A percentile compares a stretch with the other conserved stretches of the same genome.
Evolutionary conservation across 1,140 invertebrate species (phyloP).

Genomic region (Drosophila tsacasi): DNA sequence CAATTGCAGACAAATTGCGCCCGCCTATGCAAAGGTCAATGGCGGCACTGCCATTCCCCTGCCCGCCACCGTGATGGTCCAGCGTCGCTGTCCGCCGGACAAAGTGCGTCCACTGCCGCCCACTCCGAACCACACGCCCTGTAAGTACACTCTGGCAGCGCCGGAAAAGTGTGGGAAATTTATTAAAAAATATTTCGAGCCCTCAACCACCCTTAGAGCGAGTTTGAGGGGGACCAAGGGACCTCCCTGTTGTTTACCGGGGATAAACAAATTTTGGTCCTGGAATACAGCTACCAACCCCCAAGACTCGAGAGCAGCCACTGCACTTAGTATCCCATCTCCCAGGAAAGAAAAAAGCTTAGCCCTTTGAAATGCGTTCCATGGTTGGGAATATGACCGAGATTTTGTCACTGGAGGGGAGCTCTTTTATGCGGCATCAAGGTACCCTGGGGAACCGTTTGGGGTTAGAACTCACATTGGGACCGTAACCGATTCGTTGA

Average conservation of each 20-base stretch:
- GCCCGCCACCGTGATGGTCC: slow-evolving; percentile 90
- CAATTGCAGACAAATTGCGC: slow-evolving; percentile 88
- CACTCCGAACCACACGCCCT: slow-evolving; percentile 87
- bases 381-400: slow-evolving; percentile 42
- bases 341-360: slow-evolving; percentile 8
- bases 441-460: slow-evolving; percentile 47
- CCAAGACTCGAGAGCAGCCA: slow-evolving; percentile 23
- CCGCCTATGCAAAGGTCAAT: slow-evolving; percentile 87
- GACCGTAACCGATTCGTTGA: slow-evolving; percentile 29
- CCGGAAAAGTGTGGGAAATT: slow-evolving; percentile 51
- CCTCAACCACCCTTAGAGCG: slow-evolving; percentile 33
- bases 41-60: slow-evolving; percentile 89
- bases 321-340: slow-evolving; percentile 59
- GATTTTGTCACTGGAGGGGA: slow-evolving; percentile 51
- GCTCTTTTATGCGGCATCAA: slow-evolving; percentile 44
- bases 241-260: slow-evolving; percentile 57
- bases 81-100: slow-evolving; percentile 90
- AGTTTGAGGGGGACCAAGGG: slow-evolving; percentile 9
- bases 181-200: slow-evolving; percentile 71
- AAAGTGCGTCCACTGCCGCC: slow-evolving; percentile 90
- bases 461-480: slow-evolving; percentile 20
- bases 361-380: slow-evolving; percentile 46
- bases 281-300: slow-evolving; percentile 51
- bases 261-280: slow-evolving; percentile 69
- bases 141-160: slow-evolving; percentile 66